These are phyloP conservation scores for Chymomyza amoena DNA, from an alignment of 2,888 invertebrate species.

Conservation along the genomic window DNA sequence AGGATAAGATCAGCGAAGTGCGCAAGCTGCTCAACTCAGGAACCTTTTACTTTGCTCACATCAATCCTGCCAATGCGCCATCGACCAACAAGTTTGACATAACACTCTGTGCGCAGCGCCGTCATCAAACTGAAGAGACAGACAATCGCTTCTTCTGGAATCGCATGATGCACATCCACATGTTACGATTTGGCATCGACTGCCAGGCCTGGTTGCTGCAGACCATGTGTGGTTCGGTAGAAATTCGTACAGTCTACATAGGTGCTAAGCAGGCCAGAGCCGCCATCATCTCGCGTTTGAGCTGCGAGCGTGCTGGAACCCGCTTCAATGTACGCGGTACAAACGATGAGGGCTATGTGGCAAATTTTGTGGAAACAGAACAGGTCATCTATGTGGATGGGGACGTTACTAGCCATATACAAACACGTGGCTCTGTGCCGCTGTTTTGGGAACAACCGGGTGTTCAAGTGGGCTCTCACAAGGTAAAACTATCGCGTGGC, in stretches of 20 bases:
- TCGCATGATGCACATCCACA: slow-evolving; percentile 94
- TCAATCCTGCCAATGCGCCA: slow-evolving; percentile 55
- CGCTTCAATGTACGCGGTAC: slow-evolving; percentile 99
- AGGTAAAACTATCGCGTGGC: slow-evolving; percentile 97
- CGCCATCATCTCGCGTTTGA: slow-evolving; percentile 96
- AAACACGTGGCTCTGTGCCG: slow-evolving; percentile 97
- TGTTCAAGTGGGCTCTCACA: slow-evolving; percentile 98
- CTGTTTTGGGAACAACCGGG: slow-evolving; percentile 99
- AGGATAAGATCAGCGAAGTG: slow-evolving; percentile 83
- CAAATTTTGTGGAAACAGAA: slow-evolving; percentile 99
- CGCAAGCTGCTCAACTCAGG: slow-evolving; percentile 97
- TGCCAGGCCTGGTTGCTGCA: slow-evolving; percentile 95
- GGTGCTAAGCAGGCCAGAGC: slow-evolving; percentile 96
- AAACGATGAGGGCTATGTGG: slow-evolving; percentile 99
- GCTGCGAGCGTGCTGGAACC: slow-evolving; percentile 98
- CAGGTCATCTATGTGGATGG: slow-evolving; percentile 96
- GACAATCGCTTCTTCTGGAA: slow-evolving; percentile 99
- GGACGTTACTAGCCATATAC: slow-evolving; percentile 92
- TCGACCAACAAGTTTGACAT: slow-evolving; percentile 86
- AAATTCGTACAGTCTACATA: slow-evolving; percentile 98
- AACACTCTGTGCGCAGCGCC: slow-evolving; percentile 95
- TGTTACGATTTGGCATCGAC: slow-evolving; percentile 94
- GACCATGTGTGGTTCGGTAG: slow-evolving; percentile 98
- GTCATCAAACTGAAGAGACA: slow-evolving; percentile 87
- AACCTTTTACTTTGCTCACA: slow-evolving; percentile 95